phyloP scores from a whole-genome alignment of 92 coral and sea anemone species.

The Diadumene lineata region DNA sequence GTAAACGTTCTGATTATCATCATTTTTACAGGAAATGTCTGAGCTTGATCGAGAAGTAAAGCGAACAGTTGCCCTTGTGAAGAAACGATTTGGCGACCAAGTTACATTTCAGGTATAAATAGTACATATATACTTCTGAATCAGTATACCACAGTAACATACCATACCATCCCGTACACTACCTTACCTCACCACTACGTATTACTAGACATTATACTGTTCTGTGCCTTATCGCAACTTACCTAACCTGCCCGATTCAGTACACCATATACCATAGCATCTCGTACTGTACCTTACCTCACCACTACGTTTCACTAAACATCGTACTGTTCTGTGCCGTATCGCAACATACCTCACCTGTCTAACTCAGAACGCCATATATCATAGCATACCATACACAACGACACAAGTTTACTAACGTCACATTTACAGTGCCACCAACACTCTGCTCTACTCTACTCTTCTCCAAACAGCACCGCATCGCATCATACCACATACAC shows the following conservation, averaged over 20 bases:
- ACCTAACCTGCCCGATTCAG: neutral
- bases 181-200: neutral
- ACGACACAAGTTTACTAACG: too few species aligned
- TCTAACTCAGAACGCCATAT: neutral
- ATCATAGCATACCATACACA: slow-evolving; percentile 4
- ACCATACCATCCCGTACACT: neutral
- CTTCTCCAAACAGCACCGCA: neutral
- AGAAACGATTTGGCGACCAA: slow-evolving; percentile 72
- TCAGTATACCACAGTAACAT: neutral
- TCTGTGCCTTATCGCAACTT: neutral
- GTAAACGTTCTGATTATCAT: neutral
- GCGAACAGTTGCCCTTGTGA: slow-evolving; percentile 63
- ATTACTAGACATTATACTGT: neutral
- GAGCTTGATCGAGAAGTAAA: slow-evolving; percentile 72
- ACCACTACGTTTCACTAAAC: neutral
- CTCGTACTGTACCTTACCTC: neutral
- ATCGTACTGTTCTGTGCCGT: neutral
- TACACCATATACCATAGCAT: neutral
- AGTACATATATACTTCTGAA: neutral
- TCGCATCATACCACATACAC: neutral
- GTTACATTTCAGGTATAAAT: slow-evolving; percentile 86
- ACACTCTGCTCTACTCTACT: neutral
- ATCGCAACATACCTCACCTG: neutral
- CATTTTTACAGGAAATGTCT: slow-evolving; percentile 48
- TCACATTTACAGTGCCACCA: too few species aligned